Evolutionary conservation across 2,888 invertebrate species (phyloP).

Genomic region (Punctoribates punctum): DNA sequence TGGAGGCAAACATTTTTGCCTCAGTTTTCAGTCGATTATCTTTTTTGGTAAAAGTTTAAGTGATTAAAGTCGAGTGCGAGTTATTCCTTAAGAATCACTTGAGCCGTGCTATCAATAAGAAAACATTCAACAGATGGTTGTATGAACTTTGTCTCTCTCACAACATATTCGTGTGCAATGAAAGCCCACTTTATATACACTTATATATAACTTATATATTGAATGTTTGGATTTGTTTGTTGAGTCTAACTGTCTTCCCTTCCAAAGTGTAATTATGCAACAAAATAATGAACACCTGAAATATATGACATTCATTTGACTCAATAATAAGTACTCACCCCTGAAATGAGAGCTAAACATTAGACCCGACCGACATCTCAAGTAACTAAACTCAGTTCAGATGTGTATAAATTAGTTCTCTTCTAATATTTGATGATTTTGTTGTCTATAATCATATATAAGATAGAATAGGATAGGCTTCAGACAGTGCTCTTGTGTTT

Average conservation of each 20-base stretch:
- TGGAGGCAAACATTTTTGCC: background rate
- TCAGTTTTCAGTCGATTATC: conserved; percentile 5
- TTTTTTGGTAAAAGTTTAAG: background rate
- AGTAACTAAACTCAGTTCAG: conserved; percentile 8
- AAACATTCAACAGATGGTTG: conserved; percentile 37
- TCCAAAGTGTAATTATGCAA: conserved; percentile 22
- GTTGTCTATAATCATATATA: conserved; percentile 25
- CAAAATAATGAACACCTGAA: conserved; percentile 34
- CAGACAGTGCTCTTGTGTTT: conserved; percentile 18
- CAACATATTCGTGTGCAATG: background rate
- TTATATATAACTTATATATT: background rate
- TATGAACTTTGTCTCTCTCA: conserved; percentile 31
- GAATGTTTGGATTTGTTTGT: conserved; percentile 14
- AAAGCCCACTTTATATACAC: background rate
- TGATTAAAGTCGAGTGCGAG: background rate
- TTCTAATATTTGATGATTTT: conserved; percentile 29
- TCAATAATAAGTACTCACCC: conserved; percentile 14
- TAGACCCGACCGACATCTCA: conserved; percentile 36
- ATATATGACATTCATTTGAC: conserved; percentile 4
- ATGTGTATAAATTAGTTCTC: background rate
- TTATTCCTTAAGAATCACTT: conserved; percentile 37
- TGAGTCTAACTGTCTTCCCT: conserved; percentile 35
- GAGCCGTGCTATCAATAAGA: conserved; percentile 25
- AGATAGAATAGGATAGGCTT: background rate
- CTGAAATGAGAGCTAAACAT: conserved; percentile 25